These are phyloP conservation scores for Sceloporus tristichus DNA, from an alignment of 2,113 vertebrate species.

Conservation along the genomic window DNA sequence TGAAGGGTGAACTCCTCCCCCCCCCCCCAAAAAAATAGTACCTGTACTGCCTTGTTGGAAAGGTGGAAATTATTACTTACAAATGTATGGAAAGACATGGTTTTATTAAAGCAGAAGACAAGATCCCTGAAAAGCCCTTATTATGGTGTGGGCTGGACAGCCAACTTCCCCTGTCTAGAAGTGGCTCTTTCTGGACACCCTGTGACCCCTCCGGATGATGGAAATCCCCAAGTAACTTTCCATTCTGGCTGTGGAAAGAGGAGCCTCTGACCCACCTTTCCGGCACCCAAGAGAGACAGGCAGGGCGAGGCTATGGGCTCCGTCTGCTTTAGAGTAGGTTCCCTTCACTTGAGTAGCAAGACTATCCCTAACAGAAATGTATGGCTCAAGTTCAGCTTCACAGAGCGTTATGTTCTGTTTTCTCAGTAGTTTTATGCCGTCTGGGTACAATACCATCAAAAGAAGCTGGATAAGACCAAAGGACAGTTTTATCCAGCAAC, in stretches of 20 bases:
- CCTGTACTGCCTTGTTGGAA: too few species aligned
- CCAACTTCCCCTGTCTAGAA: background rate
- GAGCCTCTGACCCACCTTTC: background rate
- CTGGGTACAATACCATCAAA: background rate
- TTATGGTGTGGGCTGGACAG: too few species aligned
- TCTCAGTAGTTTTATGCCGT: background rate
- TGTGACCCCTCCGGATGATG: too few species aligned
- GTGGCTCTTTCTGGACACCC: too few species aligned
- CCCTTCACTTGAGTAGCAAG: background rate
- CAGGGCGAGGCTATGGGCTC: background rate
- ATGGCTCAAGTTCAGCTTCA: background rate
- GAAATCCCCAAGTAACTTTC: background rate
- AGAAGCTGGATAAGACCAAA: background rate
- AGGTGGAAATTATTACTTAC: too few species aligned
- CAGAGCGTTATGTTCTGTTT: background rate
- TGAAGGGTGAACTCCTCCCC: too few species aligned
- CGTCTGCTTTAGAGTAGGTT: background rate
- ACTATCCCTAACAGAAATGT: background rate
- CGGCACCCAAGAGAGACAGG: background rate
- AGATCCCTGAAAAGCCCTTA: too few species aligned
- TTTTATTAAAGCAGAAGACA: too few species aligned
- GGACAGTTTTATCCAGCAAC: background rate
- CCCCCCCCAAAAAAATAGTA: too few species aligned
- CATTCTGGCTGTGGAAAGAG: background rate
- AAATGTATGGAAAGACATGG: too few species aligned